Evolutionary conservation across 1,140 invertebrate genomes (phyloP), one percentile per base, ranked within the genome.

Genomic region (Sycophaga agraensis): DNA sequence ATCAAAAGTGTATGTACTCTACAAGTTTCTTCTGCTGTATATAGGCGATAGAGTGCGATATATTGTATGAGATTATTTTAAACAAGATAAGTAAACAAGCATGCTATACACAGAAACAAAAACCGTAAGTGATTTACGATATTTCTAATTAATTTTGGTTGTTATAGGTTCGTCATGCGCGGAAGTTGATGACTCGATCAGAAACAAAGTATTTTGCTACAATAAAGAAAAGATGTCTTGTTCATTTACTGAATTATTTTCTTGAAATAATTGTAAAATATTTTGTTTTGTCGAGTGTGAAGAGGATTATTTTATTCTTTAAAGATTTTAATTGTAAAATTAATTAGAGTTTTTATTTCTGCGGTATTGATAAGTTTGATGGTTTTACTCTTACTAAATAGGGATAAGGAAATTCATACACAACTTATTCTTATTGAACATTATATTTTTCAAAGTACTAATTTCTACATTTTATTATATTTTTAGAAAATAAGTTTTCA

Each of bases 111-210:
- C 51, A 31, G 5, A 43, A 51, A 48, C 21, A 45, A 59, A 37
- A 68, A 59, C 16, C 49, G 21, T 67, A 63, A 61, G 53, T 63
- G 19, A 64, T 35, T 68, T 73, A 73, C 72, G 70, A 72, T 73
- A 76, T 74, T 75, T 76, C 73, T 69, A 60, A 73, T 74, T 73
- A 72, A 65, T 76, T 70, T 75, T 75, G 66, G 67, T 63, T 74
- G 72, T 76, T 76, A 61, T 76, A 76, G 74, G 72, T 74, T 34
- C 60, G 37, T 61, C 67, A 66, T 65, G 70, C 61, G 69, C 66
- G 67, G 72, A 59, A 66, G 67, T 50, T 57, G 56, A 69, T 63
- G 68, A 68, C 59, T 66, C 66, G 57, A 66, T 53, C 64, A 51
- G 31, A 63, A 69, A 68, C 64, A 70, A 66, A 66, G 69, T 70